These are phyloP conservation scores for Eidolon dupreanum DNA, from an alignment of 2,797 vertebrate species.

Conservation along the genomic window DNA sequence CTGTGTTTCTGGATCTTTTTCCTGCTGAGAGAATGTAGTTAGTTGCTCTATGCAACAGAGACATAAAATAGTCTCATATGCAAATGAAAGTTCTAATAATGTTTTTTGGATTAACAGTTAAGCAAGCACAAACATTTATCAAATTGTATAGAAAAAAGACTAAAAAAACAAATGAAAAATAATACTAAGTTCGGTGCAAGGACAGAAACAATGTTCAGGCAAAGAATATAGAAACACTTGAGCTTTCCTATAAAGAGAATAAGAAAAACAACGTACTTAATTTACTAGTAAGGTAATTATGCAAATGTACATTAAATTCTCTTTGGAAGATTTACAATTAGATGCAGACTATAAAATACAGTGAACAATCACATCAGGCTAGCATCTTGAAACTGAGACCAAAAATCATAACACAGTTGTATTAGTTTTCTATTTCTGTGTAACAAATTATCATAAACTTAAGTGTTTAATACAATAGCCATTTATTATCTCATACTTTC, in stretches of 20 bases:
- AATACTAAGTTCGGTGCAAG: slow-evolving; percentile 15
- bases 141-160: slow-evolving; percentile 32
- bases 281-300: background rate
- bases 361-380: background rate
- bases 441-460: background rate
- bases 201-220: background rate
- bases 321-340: background rate
- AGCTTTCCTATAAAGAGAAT: background rate
- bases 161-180: slow-evolving; percentile 58
- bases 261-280: slow-evolving; percentile 3
- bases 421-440: background rate
- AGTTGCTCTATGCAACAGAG: background rate
- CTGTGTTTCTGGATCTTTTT: background rate
- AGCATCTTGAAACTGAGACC: background rate
- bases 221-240: slow-evolving; percentile 3
- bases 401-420: background rate
- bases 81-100: slow-evolving; percentile 32
- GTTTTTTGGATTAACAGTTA: background rate
- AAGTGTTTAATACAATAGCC: background rate
- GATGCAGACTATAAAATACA: background rate
- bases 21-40: background rate
- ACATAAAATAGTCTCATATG: slow-evolving; percentile 52
- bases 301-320: background rate
- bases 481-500: background rate
- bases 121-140: slow-evolving; percentile 54